Base-by-base conservation (phyloP, 2,888 invertebrate species). In the Drosophila ustulata region DNA sequence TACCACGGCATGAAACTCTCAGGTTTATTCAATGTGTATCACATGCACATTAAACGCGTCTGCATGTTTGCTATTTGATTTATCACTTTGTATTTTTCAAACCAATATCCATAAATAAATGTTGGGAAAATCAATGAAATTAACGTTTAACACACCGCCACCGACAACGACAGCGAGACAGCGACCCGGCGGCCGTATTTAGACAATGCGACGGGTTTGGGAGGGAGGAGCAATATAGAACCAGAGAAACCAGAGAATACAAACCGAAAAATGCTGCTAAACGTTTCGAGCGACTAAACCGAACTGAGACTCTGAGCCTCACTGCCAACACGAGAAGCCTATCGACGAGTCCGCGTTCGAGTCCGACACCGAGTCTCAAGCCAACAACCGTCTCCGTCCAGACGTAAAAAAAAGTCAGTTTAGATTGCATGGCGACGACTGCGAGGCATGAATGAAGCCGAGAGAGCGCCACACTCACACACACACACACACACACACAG, bases 91-190 rank as follows among this genome's bases (percentile, higher is more conserved):
- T n/a, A 9, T 8, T 8, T 13, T 69, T 61, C 4, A 46, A 74
- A 58, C 53, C 52, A 68, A 80, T 80, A 71, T 73, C 57, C 59
- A 75, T 67, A 75, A 81, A 78, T 70, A 74, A 87, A 81, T 73
- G 61, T 56, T 55, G 65, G 51, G 66, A 86, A 88, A 88, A 83
- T 88, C 89, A 88, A 83, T 83, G 77, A 82, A 83, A 86, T 78
- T 75, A 76, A 69, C 69, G 79, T 45, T 69, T 66, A 53, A 75
- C 79, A 41, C 39, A 41, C 39, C n/a, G 39, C n/a, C 39, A 76
- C 68, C 57, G 34, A 34, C 34, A 34, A 34, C 34, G 34, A 34
- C 34, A 34, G 11, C 34, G 34, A 28, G 37, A 37, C 37, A 37
- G 37, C 11, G 11, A 66, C 52, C 66, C 75, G 56, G 52, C 62